Evolutionary conservation across 2,888 invertebrate genomes (phyloP), one percentile per base, ranked within the genome.

Genomic region (Osmoderma eremita): DNA sequence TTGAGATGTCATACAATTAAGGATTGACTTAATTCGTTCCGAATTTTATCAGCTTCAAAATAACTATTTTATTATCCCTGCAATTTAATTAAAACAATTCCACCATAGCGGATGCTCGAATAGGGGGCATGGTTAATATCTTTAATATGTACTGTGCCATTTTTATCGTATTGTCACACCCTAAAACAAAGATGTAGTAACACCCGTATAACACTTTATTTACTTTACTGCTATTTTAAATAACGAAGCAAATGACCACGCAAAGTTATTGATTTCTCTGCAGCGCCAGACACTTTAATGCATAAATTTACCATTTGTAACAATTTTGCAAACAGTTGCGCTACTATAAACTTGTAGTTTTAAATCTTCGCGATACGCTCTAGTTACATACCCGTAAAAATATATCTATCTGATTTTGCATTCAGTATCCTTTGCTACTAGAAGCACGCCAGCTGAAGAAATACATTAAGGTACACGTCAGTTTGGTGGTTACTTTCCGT

Each of bases 301-400:
- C 53, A 53, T 53, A 53, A 53, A 38, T 53, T 53, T 53, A 53
- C 53, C 56, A 56, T 56, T 41, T 36, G 45, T 61, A 45, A 61
- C 18, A 61, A 45, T 61, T 45, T 30, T 61, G 45, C 17, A 61
- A 45, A 61, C 45, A 24, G 30, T 61, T 48, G 45, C 56, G 56
- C 24, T 42, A 15, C 13, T 12, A 38, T 38, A 53, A 38, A 53
- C 13, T 18, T 13, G 53, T 50, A 41, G 20, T 45, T 61, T 42
- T 61, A 61, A 45, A 45, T 61, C 45, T 61, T 30, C 15, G 30
- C 45, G 58, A 61, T 45, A 61, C 45, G 58, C 58, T 61, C 58
- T 17, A 61, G 24, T 61, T 61, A n/a, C n/a, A n/a, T n/a, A 45
- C 36, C 45, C 18, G 45, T 45, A 61, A 56, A 56, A 45, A 45